phyloP scores from a whole-genome alignment of 2,888 invertebrate species.

The Psococerastis gibbosa region DNA sequence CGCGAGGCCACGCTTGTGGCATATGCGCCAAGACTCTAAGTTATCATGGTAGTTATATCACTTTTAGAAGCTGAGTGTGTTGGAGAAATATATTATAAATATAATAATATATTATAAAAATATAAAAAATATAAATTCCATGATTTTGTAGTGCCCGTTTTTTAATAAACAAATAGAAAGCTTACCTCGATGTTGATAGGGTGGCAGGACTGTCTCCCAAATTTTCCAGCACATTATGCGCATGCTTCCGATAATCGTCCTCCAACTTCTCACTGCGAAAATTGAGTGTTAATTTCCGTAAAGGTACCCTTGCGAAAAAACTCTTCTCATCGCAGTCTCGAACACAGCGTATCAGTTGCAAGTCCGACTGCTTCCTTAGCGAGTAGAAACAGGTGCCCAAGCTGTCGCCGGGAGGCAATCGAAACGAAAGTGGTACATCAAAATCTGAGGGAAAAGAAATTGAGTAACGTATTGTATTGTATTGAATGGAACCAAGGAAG shows the following conservation, averaged over 20 bases:
- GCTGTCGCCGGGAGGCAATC: constrained; percentile 37
- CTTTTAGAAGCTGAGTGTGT: too few relatives aligned
- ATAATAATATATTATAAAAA: too few relatives aligned
- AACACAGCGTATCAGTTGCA: constrained; percentile 52
- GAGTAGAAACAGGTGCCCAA: constrained; percentile 58
- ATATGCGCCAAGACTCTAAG: too few relatives aligned
- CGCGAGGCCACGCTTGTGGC: too few relatives aligned
- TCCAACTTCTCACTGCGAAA: constrained; percentile 70
- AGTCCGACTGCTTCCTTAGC: constrained; percentile 70
- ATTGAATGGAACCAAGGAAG: neutral
- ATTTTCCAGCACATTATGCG: constrained; percentile 51
- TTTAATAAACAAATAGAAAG: too few relatives aligned
- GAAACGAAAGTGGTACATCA: constrained; percentile 24
- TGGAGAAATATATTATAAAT: too few relatives aligned
- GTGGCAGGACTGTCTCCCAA: constrained; percentile 53
- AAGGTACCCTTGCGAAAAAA: constrained; percentile 70
- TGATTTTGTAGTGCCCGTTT: too few relatives aligned
- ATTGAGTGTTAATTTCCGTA: constrained; percentile 61
- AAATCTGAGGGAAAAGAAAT: neutral
- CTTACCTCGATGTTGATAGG: constrained; percentile 49
- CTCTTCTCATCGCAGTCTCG: constrained; percentile 61
- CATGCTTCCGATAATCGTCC: constrained; percentile 60
- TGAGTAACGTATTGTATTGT: neutral
- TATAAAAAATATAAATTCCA: too few relatives aligned
- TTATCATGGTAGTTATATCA: too few relatives aligned